phyloP scores from a whole-genome alignment of 2,113 vertebrate genomes.

The Cheilinus undulatus region DNA sequence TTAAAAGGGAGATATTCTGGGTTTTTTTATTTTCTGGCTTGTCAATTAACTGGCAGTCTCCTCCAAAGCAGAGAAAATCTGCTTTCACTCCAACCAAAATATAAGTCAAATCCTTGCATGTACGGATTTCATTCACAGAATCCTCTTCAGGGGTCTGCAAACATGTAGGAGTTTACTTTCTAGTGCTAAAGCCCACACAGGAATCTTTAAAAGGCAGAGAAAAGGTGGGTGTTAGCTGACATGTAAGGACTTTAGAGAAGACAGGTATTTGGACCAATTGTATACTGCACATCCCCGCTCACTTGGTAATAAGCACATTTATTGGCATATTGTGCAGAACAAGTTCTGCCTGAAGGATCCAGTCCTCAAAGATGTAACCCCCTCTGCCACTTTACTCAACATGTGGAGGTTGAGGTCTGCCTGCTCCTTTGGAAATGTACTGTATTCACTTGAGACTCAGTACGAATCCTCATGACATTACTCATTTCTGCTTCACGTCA shows the following conservation, averaged over 20 bases:
- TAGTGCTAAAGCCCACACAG: background rate
- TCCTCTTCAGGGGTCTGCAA: background rate
- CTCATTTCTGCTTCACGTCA: slow-evolving; percentile 21
- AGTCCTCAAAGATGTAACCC: slow-evolving; percentile 15
- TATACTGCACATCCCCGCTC: background rate
- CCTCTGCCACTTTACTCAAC: background rate
- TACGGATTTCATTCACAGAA: slow-evolving; percentile 10
- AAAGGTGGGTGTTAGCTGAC: slow-evolving; percentile 1
- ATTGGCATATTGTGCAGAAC: slow-evolving; percentile 9
- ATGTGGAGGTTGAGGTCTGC: slow-evolving; percentile 34
- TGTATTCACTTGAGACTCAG: slow-evolving; percentile 32
- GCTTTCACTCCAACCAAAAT: background rate
- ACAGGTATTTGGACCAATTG: slow-evolving; percentile 11
- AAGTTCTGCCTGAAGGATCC: slow-evolving; percentile 17
- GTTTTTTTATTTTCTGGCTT: background rate
- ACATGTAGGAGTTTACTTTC: background rate
- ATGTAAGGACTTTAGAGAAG: slow-evolving; percentile 9
- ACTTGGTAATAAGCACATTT: slow-evolving; percentile 3
- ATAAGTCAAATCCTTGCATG: background rate
- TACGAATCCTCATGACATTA: slow-evolving; percentile 25
- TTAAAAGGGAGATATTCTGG: background rate
- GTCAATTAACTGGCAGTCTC: background rate
- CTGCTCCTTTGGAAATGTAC: slow-evolving; percentile 23
- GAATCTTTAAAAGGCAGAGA: background rate
- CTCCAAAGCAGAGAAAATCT: background rate